These are phyloP conservation scores for Archaeoteleia sp. DNA, from an alignment of 2,888 invertebrate species.

Conservation along the genomic window DNA sequence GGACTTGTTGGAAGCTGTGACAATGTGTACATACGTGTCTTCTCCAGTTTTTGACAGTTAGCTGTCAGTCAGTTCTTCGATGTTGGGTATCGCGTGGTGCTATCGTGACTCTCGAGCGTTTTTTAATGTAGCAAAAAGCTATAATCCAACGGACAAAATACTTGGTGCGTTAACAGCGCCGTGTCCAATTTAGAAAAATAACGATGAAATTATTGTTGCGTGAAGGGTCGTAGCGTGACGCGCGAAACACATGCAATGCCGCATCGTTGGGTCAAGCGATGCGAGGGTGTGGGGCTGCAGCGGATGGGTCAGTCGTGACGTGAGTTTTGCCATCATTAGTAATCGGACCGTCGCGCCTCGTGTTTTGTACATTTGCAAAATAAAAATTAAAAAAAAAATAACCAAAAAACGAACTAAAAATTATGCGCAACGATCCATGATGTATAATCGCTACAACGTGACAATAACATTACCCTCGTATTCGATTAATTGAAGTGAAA, in stretches of 20 bases:
- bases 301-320: conserved; percentile 58
- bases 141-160: conserved; percentile 69
- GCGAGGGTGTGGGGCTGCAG: conserved; percentile 49
- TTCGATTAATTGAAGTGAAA: conserved; percentile 71
- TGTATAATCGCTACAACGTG: conserved; percentile 65
- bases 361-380: conserved; percentile 67
- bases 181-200: conserved; percentile 75
- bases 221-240: conserved; percentile 66
- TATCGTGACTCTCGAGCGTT: conserved; percentile 5
- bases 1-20: conserved; percentile 22
- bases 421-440: conserved; percentile 73
- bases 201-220: conserved; percentile 75
- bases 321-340: conserved; percentile 70
- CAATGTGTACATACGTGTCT: background rate
- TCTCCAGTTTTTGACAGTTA: conserved; percentile 35
- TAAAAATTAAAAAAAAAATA: conserved; percentile 23
- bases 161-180: conserved; percentile 72
- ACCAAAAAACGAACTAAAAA: conserved; percentile 69
- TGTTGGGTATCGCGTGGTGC: conserved; percentile 28
- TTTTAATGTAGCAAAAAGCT: conserved; percentile 71
- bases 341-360: conserved; percentile 64
- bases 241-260: conserved; percentile 63
- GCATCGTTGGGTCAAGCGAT: conserved; percentile 56
- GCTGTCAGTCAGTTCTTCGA: conserved; percentile 39
- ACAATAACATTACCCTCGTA: conserved; percentile 63